phyloP scores from a whole-genome alignment of 2,888 invertebrate species.

The Dasypogon diadema region DNA sequence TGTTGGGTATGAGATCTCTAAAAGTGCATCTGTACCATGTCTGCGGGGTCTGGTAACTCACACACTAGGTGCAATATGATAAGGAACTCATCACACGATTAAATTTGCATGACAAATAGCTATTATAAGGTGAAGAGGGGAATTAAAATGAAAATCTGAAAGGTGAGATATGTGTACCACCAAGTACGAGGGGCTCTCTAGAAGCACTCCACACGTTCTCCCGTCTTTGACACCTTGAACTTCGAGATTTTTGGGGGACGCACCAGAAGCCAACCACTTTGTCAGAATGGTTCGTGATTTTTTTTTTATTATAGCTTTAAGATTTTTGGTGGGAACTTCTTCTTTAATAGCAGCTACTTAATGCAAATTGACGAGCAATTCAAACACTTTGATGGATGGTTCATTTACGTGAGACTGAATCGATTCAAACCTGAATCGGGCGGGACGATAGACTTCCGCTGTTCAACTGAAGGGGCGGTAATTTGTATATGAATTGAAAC shows the following conservation, averaged over 20 bases:
- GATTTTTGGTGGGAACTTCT: constrained; percentile 10
- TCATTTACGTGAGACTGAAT: constrained; percentile 9
- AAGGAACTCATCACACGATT: constrained; percentile 48
- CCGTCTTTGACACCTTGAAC: constrained; percentile 28
- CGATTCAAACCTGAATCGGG: constrained; percentile 14
- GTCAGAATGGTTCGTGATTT: not conserved
- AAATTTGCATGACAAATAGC: constrained; percentile 51
- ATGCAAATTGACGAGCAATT: constrained; percentile 45
- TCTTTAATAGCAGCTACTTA: constrained; percentile 38
- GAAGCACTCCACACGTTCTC: constrained; percentile 24
- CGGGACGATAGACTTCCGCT: constrained; percentile 38
- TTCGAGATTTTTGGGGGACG: constrained; percentile 39
- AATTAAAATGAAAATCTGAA: not conserved
- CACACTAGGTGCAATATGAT: constrained; percentile 26
- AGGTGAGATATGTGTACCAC: constrained; percentile 35
- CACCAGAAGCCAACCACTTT: constrained; percentile 10
- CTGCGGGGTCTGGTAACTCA: constrained; percentile 25
- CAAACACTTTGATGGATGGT: constrained; percentile 25
- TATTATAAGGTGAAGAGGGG: constrained; percentile 44
- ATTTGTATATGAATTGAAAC: constrained; percentile 13
- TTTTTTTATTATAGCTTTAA: constrained; percentile 1
- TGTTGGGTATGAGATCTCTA: not conserved
- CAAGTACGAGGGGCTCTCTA: not conserved
- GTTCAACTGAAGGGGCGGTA: not conserved
- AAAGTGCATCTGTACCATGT: not conserved